Base-by-base conservation (phyloP, 2,113 vertebrate genomes). In the Mastomys coucha region DNA sequence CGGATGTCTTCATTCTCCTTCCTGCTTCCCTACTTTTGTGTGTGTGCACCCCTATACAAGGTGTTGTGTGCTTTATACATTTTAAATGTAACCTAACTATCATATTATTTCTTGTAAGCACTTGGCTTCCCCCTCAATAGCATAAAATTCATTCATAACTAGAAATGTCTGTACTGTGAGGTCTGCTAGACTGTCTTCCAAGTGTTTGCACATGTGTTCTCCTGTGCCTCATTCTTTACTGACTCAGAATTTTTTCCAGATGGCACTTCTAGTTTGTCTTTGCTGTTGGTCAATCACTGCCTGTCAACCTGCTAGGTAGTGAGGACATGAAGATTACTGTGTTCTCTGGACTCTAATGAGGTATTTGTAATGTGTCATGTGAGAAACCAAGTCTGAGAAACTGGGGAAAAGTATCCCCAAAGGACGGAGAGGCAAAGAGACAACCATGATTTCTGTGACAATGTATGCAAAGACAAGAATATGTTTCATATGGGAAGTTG, bases 41-140 rank as follows among this genome's bases (percentile, higher is more conserved):
- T 72, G 31, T 60, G 24, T 72, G 36, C 73, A 65, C 67, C 36
- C 26, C 11, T 76, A 70, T 0, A 76, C 19, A n/a, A 53, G 60
- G 22, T 17, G 84, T 39, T 69, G 5, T 2, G 53, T 22, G 24
- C 42, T 94, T 91, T 90, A 31, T 42, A 91, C 90, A n/a, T 78
- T 80, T 95, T 88, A 39, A 91, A 63, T 82, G n/a, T 28, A 86
- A 22, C 82, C 7, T 58, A 93, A 84, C 70, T 65, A 86, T n/a
- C 19, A 10, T 81, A 49, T 24, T 76, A 3, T 58, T 87, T 89
- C 51, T 94, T n/a, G 49, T 78, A 33, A 78, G 26, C 1, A 58
- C 26, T 16, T 73, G 72, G 7, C 4, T 91, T 91, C 91, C 20
- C 2, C 31, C 17, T 81, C 17, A 78, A 12, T 26, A 92, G 85